Base-by-base conservation (phyloP, 2,113 vertebrate genomes). In the Ciconia boyciana region DNA sequence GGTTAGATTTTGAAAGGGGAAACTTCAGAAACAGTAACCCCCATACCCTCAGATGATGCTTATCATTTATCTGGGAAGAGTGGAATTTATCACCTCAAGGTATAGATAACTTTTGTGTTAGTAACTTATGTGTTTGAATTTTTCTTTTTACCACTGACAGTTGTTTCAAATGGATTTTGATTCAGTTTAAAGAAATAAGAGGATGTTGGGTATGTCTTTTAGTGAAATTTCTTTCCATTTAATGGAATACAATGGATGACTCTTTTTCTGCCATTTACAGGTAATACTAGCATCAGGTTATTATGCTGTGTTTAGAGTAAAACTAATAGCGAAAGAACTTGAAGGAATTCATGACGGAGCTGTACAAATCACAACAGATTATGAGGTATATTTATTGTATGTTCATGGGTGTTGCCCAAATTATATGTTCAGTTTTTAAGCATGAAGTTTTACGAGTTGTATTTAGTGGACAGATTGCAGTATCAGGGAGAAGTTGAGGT, bases 331-430 rank as follows among this genome's bases (percentile, higher is more conserved):
- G 1, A 99, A 99, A 85, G 98, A 98, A 28, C 98, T 99, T 80
- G 99, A 99, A 98, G 99, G 99, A 61, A 94, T 98, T 71, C 99
- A 99, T 62, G 99, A 99, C 32, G 99, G 99, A 96, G 99, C 99
- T 74, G 97, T 99, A 81, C 99, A 99, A 97, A 99, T 99, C 88
- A 99, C 99, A 3, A 99, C 99, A 95, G 99, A 99, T 97, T 99
- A 99, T 93, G 99, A 99, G 99, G 99, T 99, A 97, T 52, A 34
- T 43, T 78, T 76, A 26, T 48, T 75, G 31, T 52, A 16, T 70
- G 29, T 71, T 70, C 65, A 36, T 66, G 26, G 10, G 7, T 77
- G 19, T 76, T 83, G 44, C 28, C n/a, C 19, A n/a, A 36, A 79
- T 76, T 8, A 21, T 52, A 8, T 16, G 11, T 19, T 88, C 7